A percentile compares a stretch with the other conserved stretches of the same genome.
Conservation (phyloP, 2,113 vertebrate species). For the Syngnathus floridae region DNA sequence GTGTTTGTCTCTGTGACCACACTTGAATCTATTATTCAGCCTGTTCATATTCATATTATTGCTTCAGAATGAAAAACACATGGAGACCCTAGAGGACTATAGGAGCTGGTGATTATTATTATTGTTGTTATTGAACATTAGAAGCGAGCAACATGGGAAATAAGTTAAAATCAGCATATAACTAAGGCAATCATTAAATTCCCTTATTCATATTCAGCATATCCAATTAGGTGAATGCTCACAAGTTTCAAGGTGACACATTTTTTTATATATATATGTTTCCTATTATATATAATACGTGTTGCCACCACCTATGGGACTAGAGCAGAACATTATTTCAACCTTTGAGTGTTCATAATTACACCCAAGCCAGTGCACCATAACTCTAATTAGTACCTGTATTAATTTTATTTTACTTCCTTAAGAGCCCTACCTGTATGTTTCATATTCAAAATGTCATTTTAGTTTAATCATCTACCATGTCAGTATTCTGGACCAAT, state of each 20-base stretch:
- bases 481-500: constrained; percentile 35
- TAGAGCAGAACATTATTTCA: no score
- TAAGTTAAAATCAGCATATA: constrained; percentile 22
- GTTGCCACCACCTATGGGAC: no score
- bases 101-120: constrained; percentile 25
- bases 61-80: constrained; percentile 42
- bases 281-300: no score
- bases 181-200: constrained; percentile 1
- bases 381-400: not conserved
- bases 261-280: not conserved
- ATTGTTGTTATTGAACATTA: constrained; percentile 43
- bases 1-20: constrained; percentile 4
- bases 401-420: not conserved
- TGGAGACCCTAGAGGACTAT: constrained; percentile 20
- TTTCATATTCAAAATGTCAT: constrained; percentile 48
- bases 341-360: not conserved
- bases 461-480: constrained; percentile 41
- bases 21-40: constrained; percentile 64
- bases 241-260: not conserved
- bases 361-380: not conserved
- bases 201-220: not conserved
- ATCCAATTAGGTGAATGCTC: not conserved
- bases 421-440: constrained; percentile 3
- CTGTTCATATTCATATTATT: constrained; percentile 58
- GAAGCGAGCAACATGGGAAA: constrained; percentile 15